phyloP scores from a whole-genome alignment of 2,888 invertebrate species.

The Megaustenia siamemsis region DNA sequence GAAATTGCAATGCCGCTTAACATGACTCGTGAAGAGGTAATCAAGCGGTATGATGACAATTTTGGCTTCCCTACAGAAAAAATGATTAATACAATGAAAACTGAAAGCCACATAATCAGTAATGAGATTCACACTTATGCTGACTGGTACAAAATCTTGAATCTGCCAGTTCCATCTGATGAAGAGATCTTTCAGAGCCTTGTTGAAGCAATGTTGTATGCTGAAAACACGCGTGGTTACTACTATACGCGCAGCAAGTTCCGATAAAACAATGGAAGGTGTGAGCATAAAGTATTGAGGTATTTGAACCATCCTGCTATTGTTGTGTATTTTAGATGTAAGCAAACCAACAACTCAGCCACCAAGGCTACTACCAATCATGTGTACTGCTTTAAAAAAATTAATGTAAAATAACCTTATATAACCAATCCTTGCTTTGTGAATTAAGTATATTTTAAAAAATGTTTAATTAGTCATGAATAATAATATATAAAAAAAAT shows the following conservation, averaged over 20 bases:
- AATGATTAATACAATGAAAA: constrained; percentile 71
- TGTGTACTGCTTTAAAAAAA: too few relatives aligned
- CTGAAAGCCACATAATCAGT: constrained; percentile 63
- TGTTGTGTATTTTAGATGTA: too few relatives aligned
- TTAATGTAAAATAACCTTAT: too few relatives aligned
- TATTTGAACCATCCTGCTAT: neutral
- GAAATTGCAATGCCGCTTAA: constrained; percentile 71
- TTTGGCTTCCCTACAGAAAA: constrained; percentile 69
- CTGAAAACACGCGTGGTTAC: neutral
- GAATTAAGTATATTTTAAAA: too few relatives aligned
- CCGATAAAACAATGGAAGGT: too few relatives aligned
- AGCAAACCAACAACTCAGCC: too few relatives aligned
- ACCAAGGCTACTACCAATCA: too few relatives aligned
- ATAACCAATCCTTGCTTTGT: too few relatives aligned
- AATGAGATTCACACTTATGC: constrained; percentile 67
- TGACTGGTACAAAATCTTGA: constrained; percentile 70
- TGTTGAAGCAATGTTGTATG: constrained; percentile 10
- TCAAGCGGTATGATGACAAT: constrained; percentile 69
- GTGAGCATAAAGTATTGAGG: too few relatives aligned
- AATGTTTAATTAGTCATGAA: too few relatives aligned
- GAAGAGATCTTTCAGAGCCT: constrained; percentile 16
- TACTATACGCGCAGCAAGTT: neutral
- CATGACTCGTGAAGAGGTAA: constrained; percentile 63
- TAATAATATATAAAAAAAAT: too few relatives aligned
- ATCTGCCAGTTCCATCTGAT: constrained; percentile 9